phyloP scores from a whole-genome alignment of 2,797 vertebrate genomes.

The Falco naumanni region DNA sequence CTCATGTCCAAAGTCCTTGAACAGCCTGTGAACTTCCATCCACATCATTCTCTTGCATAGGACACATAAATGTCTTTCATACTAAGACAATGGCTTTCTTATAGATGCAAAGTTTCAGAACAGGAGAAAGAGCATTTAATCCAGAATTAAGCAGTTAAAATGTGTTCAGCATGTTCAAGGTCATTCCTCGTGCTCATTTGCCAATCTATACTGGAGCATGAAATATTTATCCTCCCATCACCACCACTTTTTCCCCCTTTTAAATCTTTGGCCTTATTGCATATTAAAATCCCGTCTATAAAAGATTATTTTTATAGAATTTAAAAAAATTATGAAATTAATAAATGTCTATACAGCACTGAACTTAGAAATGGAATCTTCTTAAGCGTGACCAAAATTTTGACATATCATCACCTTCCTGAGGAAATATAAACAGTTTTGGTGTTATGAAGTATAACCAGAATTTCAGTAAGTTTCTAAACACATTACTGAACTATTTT shows the following conservation, averaged over 20 bases:
- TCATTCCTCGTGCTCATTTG: not conserved
- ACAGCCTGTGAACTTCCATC: slow-evolving; percentile 76
- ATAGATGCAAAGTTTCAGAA: not conserved
- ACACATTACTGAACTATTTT: not conserved
- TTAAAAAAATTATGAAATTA: not conserved
- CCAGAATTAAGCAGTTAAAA: not conserved
- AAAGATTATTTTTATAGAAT: not conserved
- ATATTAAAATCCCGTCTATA: not conserved
- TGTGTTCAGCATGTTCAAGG: not conserved
- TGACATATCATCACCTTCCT: not conserved
- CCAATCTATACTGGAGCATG: not conserved
- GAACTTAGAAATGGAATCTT: not conserved
- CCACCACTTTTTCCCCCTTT: not conserved
- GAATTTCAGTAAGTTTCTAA: not conserved
- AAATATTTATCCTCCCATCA: not conserved
- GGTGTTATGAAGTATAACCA: not conserved
- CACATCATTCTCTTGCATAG: slow-evolving; percentile 81
- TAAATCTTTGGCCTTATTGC: not conserved
- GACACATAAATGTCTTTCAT: slow-evolving; percentile 77
- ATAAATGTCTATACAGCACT: not conserved
- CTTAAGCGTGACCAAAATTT: not conserved
- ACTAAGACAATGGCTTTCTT: not conserved
- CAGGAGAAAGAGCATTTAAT: not conserved
- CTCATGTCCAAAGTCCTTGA: slow-evolving; percentile 82
- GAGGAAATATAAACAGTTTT: not conserved